Evolutionary conservation across 1,140 invertebrate species (phyloP).

Genomic region (Sinella curviseta): DNA sequence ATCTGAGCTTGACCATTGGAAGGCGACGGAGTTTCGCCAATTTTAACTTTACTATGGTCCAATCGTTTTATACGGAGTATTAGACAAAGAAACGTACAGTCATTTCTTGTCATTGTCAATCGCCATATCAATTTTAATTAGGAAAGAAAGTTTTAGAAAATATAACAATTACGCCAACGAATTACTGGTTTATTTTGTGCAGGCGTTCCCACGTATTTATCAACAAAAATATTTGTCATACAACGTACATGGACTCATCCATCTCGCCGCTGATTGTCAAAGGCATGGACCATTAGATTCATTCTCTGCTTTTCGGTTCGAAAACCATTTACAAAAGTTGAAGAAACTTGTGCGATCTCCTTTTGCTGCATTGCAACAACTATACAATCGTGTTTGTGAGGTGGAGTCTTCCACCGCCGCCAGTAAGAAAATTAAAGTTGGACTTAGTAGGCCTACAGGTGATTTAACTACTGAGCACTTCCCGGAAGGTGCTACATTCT

Average conservation of each 20-base stretch:
- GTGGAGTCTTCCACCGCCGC: too few relatives aligned
- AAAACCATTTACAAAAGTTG: constrained; percentile 44
- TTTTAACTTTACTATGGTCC: constrained; percentile 57
- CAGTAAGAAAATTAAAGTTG: too few relatives aligned
- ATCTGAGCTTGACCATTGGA: constrained; percentile 53
- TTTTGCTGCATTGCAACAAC: neutral
- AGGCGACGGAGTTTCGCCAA: constrained; percentile 58
- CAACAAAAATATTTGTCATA: constrained; percentile 42
- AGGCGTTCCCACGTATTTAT: constrained; percentile 47
- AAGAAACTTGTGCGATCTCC: constrained; percentile 49
- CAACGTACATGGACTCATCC: constrained; percentile 42
- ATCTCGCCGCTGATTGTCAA: constrained; percentile 22
- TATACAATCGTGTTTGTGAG: neutral
- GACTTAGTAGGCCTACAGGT: too few relatives aligned
- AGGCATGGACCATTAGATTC: constrained; percentile 34
- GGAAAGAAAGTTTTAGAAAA: constrained; percentile 38
- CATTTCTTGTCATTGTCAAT: constrained; percentile 55
- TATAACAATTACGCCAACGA: constrained; percentile 49
- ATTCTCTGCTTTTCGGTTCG: constrained; percentile 41
- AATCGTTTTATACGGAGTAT: constrained; percentile 52
- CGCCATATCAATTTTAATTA: constrained; percentile 52
- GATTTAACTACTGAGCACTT: too few relatives aligned
- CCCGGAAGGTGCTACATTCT: too few relatives aligned
- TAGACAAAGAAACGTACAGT: constrained; percentile 52
- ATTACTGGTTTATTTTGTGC: constrained; percentile 52